Conservation (phyloP, 2,113 vertebrate genomes). For the Calonectris borealis region DNA sequence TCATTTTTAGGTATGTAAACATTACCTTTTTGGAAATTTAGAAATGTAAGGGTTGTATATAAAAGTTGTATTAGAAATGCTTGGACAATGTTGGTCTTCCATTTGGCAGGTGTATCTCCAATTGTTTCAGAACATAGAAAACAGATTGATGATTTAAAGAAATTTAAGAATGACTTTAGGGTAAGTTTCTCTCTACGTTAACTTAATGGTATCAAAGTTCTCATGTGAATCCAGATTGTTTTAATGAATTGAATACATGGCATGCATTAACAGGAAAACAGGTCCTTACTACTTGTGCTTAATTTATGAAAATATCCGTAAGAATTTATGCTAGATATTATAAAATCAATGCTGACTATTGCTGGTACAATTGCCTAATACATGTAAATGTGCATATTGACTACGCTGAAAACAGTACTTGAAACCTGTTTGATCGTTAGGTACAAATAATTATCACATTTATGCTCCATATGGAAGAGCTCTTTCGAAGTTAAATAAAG, state of each 20-base stretch:
- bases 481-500: constrained; percentile 11
- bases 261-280: not conserved
- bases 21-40: not conserved
- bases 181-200: constrained; percentile 77
- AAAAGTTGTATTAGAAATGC: not conserved
- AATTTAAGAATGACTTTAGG: constrained; percentile 98
- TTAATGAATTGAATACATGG: not conserved
- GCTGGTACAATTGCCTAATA: not conserved
- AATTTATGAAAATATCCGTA: not conserved
- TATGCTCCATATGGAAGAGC: not conserved
- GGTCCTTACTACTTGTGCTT: not conserved
- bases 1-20: not conserved
- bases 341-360: constrained; percentile 33
- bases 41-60: not conserved
- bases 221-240: not conserved
- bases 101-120: constrained; percentile 83
- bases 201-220: not conserved
- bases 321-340: not conserved
- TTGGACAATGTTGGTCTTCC: constrained; percentile 14
- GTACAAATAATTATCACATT: not conserved
- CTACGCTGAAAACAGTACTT: not conserved
- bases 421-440: not conserved
- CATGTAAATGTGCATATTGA: constrained; percentile 3
- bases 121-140: constrained; percentile 95
- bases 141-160: constrained; percentile 98